Conservation (phyloP, 2,113 vertebrate species). For the Phasianus colchicus region DNA sequence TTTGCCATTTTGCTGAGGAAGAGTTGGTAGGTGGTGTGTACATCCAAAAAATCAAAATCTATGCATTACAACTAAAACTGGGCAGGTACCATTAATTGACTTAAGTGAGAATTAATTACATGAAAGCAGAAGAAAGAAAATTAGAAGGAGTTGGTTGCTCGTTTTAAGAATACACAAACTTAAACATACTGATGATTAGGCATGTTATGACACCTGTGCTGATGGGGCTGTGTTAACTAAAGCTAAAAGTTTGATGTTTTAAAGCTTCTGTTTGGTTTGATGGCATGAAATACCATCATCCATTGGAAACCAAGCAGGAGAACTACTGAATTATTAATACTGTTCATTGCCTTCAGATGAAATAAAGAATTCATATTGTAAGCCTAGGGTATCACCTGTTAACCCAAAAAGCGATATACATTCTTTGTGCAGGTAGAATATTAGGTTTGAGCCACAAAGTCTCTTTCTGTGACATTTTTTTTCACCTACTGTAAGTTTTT, state of each 20-base stretch:
- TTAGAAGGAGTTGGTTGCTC: background rate
- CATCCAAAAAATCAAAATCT: background rate
- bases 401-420: background rate
- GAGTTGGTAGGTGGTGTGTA: background rate
- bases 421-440: too few species aligned
- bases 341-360: background rate
- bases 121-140: background rate
- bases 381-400: background rate
- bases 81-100: background rate
- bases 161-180: background rate
- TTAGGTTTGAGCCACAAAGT: background rate
- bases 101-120: background rate
- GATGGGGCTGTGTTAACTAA: background rate
- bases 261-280: background rate
- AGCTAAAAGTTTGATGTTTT: background rate
- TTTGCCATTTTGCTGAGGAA: background rate
- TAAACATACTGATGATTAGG: background rate
- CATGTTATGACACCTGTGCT: background rate
- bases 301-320: background rate
- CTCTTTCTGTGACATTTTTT: background rate
- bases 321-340: background rate
- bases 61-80: background rate
- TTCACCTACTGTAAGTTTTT: background rate
- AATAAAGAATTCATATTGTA: background rate
- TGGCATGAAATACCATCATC: background rate